These are phyloP conservation scores for Gryllus longicercus DNA, from an alignment of 2,888 invertebrate species.

Conservation along the genomic window DNA sequence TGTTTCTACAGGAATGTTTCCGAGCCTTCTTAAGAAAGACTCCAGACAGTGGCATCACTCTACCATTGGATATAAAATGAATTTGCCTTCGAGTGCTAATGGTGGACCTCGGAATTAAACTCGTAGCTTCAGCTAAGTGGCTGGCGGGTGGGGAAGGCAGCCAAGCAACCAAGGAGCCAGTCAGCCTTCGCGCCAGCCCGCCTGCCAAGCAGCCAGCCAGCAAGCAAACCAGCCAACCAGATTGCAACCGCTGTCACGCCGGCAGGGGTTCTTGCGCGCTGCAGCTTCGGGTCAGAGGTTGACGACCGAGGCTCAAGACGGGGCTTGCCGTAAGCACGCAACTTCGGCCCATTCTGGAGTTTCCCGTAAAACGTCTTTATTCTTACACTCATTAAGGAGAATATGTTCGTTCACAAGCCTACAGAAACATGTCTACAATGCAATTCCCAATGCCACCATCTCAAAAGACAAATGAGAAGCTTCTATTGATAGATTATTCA, in stretches of 20 bases:
- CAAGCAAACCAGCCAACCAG: background rate
- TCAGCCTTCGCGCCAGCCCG: background rate
- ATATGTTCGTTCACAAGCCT: too few relatives aligned
- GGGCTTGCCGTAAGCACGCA: too few relatives aligned
- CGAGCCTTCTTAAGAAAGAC: too few relatives aligned
- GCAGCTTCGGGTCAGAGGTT: background rate
- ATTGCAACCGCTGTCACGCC: background rate
- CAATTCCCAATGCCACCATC: too few relatives aligned
- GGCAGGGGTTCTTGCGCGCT: background rate
- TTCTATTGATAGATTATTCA: too few relatives aligned
- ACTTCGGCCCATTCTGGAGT: background rate
- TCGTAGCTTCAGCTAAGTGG: background rate
- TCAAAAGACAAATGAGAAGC: too few relatives aligned
- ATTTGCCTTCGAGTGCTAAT: background rate
- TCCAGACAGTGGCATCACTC: too few relatives aligned
- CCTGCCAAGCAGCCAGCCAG: background rate
- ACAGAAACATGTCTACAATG: too few relatives aligned
- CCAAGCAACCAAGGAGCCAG: background rate
- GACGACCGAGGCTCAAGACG: background rate
- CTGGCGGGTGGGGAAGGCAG: background rate
- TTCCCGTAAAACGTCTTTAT: background rate
- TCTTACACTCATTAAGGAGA: too few relatives aligned
- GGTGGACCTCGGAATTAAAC: background rate
- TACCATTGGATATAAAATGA: background rate
- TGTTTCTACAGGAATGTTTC: too few relatives aligned